Evolutionary conservation across 2,113 vertebrate genomes (phyloP), one percentile per base, ranked within the genome.

Genomic region (Sitta europaea): DNA sequence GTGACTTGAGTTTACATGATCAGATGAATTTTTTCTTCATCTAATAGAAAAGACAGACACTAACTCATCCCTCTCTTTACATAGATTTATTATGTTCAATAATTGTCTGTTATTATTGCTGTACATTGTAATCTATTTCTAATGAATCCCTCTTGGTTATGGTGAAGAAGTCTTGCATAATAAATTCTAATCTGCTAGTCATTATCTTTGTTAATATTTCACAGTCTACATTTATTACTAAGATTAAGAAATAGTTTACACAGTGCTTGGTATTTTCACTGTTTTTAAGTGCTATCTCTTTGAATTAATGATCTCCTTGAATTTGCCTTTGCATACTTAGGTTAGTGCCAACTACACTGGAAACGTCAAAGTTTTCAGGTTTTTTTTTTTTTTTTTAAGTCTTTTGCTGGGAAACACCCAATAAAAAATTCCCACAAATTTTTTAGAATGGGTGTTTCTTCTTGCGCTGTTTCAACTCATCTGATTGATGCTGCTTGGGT

Each of bases 51-150:
- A 93, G 93, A 92, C 72, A 96, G 96, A 88, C 43, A 92, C 91
- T 94, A 90, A 96, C 72, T 96, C 79, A 85, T 94, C 67, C 33
- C 47, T 95, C 59, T 87, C 94, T 87, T 96, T 91, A 96, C 88
- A 96, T 1, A 92, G 93, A 97, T 94, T 95, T 96, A 96, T 91
- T 95, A 85, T 40, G 77, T 77, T 96, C 79, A 86, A 73, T 95
- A 97, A 96, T 82, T 95, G 85, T 94, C 94, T 95, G 71, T 93
- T 97, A 92, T 97, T 94, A 97, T 90, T 96, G 93, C 91, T 92
- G 96, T 95, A 96, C 94, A 92, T 94, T 93, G 84, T 96, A 92
- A 97, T 96, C 89, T 94, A 90, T 94, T 97, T 87, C 96, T 94
- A 97, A 97, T 94, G 73, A 97, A 95, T 94, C 97, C 94, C 88